Evolutionary conservation across 2,113 vertebrate species (phyloP).

Genomic region (Mesocricetus auratus): DNA sequence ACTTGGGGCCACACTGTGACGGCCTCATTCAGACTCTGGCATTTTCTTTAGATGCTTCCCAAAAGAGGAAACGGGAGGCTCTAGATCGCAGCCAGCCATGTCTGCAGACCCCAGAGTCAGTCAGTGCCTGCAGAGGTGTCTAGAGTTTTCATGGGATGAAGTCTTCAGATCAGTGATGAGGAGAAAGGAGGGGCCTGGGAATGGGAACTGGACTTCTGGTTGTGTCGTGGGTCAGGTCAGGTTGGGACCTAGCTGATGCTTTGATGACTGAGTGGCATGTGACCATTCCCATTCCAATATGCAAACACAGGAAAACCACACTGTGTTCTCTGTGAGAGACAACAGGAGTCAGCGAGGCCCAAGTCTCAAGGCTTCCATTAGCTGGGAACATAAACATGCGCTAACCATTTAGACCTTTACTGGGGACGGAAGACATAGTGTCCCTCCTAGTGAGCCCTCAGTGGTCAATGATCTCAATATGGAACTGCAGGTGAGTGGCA

Average conservation of each 20-base stretch:
- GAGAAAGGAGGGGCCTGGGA: background rate
- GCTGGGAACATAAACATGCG: background rate
- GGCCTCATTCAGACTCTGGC: background rate
- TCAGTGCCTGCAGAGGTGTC: background rate
- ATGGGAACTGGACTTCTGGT: background rate
- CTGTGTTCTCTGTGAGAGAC: background rate
- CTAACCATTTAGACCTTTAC: slow-evolving; percentile 50
- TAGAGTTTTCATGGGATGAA: background rate
- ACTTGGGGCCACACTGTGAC: background rate
- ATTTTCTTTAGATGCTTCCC: background rate
- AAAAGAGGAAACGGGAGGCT: background rate
- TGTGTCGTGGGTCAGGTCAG: background rate
- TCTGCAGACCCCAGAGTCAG: background rate
- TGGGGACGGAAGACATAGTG: background rate
- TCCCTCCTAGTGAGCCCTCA: background rate
- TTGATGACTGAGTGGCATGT: background rate
- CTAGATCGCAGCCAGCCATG: background rate
- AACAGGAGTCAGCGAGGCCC: background rate
- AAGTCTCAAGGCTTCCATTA: background rate
- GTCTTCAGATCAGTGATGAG: background rate
- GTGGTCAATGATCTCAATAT: slow-evolving; percentile 70
- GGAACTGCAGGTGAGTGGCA: slow-evolving; percentile 77
- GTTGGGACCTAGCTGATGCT: background rate
- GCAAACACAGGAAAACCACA: background rate
- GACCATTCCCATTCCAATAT: background rate